Evolutionary conservation across 2,113 vertebrate genomes (phyloP).

Genomic region (Murina feae): DNA sequence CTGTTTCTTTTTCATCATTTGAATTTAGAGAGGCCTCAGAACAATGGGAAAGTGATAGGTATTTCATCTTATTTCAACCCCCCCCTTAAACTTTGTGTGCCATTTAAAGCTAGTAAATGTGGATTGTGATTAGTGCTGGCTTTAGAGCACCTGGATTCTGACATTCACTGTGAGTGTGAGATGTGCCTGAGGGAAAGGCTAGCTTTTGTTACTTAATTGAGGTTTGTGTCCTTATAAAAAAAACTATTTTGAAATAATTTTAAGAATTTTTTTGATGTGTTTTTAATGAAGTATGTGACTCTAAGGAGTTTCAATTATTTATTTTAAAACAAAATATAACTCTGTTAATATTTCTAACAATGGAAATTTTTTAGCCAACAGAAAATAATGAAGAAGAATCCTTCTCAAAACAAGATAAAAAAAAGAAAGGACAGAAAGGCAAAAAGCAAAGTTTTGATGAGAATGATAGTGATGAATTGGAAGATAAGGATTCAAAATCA

Average conservation of each 20-base stretch:
- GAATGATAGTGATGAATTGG: slow-evolving; percentile 82
- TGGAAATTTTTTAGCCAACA: slow-evolving; percentile 80
- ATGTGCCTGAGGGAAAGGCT: neutral
- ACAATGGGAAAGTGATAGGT: neutral
- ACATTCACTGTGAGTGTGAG: neutral
- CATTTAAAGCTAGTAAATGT: neutral
- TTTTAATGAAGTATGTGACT: neutral
- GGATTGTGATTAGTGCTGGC: neutral
- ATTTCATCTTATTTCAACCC: neutral
- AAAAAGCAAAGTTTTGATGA: slow-evolving; percentile 87
- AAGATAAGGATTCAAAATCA: slow-evolving; percentile 81
- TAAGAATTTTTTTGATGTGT: neutral
- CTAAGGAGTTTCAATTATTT: neutral
- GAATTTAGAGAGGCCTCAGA: neutral
- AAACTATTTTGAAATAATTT: neutral
- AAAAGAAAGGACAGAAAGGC: slow-evolving; percentile 89
- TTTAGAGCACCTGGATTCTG: neutral
- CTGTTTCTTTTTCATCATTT: neutral
- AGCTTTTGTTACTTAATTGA: neutral
- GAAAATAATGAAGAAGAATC: slow-evolving; percentile 85
- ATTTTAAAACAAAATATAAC: slow-evolving; percentile 6
- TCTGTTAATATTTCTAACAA: slow-evolving; percentile 53
- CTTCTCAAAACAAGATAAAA: slow-evolving; percentile 91
- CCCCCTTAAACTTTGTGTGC: neutral
- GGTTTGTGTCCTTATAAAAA: slow-evolving; percentile 6